Conservation (phyloP, 1,140 invertebrate species). For the Holotrichia oblita region DNA sequence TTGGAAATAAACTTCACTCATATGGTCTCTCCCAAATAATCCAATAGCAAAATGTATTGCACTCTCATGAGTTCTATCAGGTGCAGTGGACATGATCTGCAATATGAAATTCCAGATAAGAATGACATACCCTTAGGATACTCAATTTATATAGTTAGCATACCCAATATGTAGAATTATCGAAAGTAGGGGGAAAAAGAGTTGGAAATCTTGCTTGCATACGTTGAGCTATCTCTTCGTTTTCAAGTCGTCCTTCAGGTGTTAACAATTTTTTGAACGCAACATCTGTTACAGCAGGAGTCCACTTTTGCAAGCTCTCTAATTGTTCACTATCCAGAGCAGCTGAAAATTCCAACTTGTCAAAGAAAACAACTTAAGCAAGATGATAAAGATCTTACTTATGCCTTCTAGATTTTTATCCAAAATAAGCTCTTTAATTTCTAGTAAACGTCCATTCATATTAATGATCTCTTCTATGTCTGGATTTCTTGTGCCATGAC, state of each 20-base stretch:
- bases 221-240: constrained; percentile 70
- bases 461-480: constrained; percentile 63
- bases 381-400: background rate
- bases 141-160: too few relatives aligned
- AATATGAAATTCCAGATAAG: constrained; percentile 55
- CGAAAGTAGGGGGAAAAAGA: constrained; percentile 67
- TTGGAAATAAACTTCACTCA: constrained; percentile 70
- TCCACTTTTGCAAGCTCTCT: background rate
- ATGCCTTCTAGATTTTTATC: background rate
- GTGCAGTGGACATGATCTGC: constrained; percentile 79
- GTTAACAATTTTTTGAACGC: constrained; percentile 61
- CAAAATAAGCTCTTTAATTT: constrained; percentile 63
- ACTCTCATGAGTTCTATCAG: constrained; percentile 77
- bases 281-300: constrained; percentile 43
- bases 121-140: background rate
- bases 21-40: constrained; percentile 73
- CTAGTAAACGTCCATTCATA: constrained; percentile 63
- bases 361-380: background rate
- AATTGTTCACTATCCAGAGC: background rate
- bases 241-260: constrained; percentile 73
- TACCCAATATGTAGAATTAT: constrained; percentile 65
- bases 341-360: background rate
- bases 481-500: constrained; percentile 76
- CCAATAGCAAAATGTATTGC: constrained; percentile 76
- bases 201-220: constrained; percentile 72